Evolutionary conservation across 1,140 invertebrate species (phyloP).

Genomic region (Cherax quadricarinatus): DNA sequence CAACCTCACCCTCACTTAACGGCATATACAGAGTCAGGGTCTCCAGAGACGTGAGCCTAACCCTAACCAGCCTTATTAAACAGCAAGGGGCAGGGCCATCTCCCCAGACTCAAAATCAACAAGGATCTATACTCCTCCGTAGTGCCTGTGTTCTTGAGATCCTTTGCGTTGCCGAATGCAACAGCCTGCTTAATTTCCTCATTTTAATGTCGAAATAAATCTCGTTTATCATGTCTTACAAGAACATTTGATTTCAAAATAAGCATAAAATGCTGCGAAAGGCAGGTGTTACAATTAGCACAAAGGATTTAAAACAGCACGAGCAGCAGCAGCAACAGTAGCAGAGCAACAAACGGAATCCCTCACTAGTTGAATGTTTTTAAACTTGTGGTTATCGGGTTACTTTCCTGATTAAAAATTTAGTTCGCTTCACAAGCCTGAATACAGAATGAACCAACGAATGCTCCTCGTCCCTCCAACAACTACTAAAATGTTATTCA

Average conservation of each 20-base stretch:
- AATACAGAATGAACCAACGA: background rate
- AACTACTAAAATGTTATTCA: background rate
- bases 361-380: background rate
- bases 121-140: background rate
- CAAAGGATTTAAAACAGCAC: background rate
- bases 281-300: background rate
- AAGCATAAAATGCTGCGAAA: background rate
- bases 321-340: background rate
- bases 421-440: conserved; percentile 1
- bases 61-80: no score
- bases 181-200: background rate
- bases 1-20: background rate
- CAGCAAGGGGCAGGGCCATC: background rate
- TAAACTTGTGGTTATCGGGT: background rate
- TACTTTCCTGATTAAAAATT: background rate
- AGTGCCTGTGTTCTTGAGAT: background rate
- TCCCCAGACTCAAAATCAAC: background rate
- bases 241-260: no score
- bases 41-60: no score
- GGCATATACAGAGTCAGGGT: no score
- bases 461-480: background rate
- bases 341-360: background rate
- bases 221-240: no score
- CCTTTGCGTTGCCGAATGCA: background rate
- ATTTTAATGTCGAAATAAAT: background rate